phyloP scores from a whole-genome alignment of 1,140 invertebrate genomes.

The Asbolus verrucosus region DNA sequence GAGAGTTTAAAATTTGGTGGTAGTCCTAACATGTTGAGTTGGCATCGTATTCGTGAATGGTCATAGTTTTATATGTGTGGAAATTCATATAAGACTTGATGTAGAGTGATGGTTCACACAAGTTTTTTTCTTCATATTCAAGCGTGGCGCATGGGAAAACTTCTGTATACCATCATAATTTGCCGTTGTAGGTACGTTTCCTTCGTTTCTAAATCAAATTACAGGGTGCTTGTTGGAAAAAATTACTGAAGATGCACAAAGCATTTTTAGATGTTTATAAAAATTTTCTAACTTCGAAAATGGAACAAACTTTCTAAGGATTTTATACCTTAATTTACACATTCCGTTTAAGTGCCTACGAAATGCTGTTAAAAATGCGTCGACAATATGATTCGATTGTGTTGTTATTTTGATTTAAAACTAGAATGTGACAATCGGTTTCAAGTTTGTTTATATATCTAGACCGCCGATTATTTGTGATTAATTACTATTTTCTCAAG shows the following conservation, averaged over 20 bases:
- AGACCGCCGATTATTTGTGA: constrained; percentile 51
- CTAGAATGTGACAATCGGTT: constrained; percentile 51
- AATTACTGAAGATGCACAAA: constrained; percentile 9
- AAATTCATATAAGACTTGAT: too few species aligned
- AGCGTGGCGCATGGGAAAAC: constrained; percentile 1
- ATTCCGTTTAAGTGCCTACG: constrained; percentile 53
- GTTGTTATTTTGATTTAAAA: constrained; percentile 36
- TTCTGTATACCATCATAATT: constrained; percentile 7
- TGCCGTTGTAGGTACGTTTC: constrained; percentile 5
- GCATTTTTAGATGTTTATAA: constrained; percentile 41
- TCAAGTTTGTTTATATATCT: constrained; percentile 43
- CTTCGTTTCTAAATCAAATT: constrained; percentile 23
- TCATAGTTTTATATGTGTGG: constrained; percentile 39
- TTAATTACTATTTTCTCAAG: constrained; percentile 53
- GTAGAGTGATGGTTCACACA: constrained; percentile 22
- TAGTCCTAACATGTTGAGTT: constrained; percentile 38
- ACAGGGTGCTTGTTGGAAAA: constrained; percentile 38
- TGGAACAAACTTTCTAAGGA: constrained; percentile 22
- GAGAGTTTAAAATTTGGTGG: constrained; percentile 26
- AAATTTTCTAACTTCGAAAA: constrained; percentile 26
- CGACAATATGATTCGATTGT: constrained; percentile 48
- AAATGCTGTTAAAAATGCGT: constrained; percentile 46
- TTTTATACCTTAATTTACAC: constrained; percentile 43
- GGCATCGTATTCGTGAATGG: constrained; percentile 37
- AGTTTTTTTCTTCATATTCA: background rate